These are phyloP conservation scores for Macquaria ambigua DNA, from an alignment of 2,113 vertebrate species.

Conservation along the genomic window DNA sequence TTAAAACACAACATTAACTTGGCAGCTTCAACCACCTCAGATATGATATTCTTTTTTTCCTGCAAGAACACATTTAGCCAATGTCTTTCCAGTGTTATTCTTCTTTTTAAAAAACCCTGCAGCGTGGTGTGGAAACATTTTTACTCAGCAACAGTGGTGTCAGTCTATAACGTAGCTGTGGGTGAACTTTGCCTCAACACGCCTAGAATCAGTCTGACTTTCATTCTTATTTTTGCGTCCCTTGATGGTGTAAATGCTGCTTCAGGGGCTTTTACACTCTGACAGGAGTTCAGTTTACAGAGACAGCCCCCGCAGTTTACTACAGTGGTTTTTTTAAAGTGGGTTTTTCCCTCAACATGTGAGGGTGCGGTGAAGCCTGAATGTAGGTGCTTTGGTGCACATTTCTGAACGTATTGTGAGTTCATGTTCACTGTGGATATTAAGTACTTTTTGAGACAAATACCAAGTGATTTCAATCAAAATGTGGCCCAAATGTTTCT, in stretches of 20 bases:
- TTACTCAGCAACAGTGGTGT: neutral
- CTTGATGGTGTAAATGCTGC: neutral
- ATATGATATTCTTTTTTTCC: neutral
- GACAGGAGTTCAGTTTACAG: neutral
- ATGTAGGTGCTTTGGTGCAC: neutral
- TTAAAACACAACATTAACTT: neutral
- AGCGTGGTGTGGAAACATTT: no score
- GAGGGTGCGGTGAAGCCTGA: neutral
- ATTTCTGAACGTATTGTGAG: neutral
- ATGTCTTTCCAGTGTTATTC: neutral
- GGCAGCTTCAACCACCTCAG: neutral
- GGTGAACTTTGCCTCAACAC: neutral
- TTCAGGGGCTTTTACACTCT: neutral
- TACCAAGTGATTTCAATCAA: neutral
- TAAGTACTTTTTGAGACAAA: neutral
- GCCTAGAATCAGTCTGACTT: neutral
- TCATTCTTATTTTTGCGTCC: neutral
- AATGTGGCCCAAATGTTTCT: neutral
- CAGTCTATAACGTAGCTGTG: neutral
- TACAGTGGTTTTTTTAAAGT: neutral
- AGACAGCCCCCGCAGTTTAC: neutral
- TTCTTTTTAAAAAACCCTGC: neutral
- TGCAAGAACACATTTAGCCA: neutral
- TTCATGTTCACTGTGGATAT: neutral
- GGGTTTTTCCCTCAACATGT: neutral